Base-by-base conservation (phyloP, 64 coral and sea anemone genomes). In the Montipora cactus region DNA sequence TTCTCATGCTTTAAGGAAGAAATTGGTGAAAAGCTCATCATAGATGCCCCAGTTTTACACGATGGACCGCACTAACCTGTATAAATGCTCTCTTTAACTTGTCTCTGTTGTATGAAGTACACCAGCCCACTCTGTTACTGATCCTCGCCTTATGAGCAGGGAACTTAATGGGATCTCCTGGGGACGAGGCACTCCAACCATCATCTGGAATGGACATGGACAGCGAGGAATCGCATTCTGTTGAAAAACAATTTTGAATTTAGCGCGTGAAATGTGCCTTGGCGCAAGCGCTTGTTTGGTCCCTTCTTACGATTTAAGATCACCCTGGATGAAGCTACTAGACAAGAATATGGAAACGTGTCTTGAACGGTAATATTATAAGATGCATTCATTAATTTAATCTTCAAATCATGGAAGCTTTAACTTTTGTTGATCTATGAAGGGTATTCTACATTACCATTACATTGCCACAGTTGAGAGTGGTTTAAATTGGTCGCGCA, bases 121-220 rank as follows among this genome's bases (percentile, higher is more conserved):
- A 97, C 96, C 96, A 97, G 22, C 84, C 88, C 5, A 55, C 62
- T 0, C 76, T 55, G 13, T 61, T 78, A 59, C 52, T 95, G 23
- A 95, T 57, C 7, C 96, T 85, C 8, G 79, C 96, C 4, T 77
- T 70, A 66, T 97, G 89, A 45, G 96, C 81, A 80, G 67, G 89
- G 18, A 92, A 71, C 6, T 28, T 85, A 4, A 87, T 80, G 4
- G 47, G 73, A 37, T 95, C 89, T 64, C 53, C 66, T 14, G 89
- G 84, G 18, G 93, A 97, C 16, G 96, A 97, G 16, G 96, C 89
- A 11, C 70, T 91, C 77, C 94, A 78, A 10, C 80, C 84, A 15
- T 79, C 52, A 80, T 97, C 75, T 2, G 96, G 96, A 48, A 97
- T 88, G 16, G 89, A 88, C 21, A 92, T 37, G 11, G 93, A 89